These are phyloP conservation scores for Sclerodermus sp. DNA, from an alignment of 2,888 invertebrate species.

Conservation along the genomic window DNA sequence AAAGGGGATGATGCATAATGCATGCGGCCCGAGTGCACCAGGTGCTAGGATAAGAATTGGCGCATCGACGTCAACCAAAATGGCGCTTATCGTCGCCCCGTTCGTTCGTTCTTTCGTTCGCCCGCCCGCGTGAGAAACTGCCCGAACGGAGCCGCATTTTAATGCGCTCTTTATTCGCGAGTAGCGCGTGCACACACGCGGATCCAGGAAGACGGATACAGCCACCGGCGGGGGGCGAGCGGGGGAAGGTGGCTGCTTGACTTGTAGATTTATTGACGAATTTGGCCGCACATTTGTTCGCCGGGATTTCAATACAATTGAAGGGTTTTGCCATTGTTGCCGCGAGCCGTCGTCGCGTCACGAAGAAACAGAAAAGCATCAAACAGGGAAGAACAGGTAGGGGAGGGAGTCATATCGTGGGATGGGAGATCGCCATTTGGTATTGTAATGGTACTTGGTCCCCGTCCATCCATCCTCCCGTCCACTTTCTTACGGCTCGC, in stretches of 20 bases:
- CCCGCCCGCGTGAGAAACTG: conserved; percentile 23
- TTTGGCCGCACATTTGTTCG: conserved; percentile 49
- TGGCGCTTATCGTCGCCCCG: conserved; percentile 26
- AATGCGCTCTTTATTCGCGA: conserved; percentile 26
- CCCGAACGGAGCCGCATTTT: conserved; percentile 23
- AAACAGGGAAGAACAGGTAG: conserved; percentile 8
- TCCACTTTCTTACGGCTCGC: neutral
- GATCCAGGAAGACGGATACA: too few species aligned
- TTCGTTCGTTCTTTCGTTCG: conserved; percentile 16
- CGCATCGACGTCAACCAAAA: conserved; percentile 35
- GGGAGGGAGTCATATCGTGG: conserved; percentile 4
- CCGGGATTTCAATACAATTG: conserved; percentile 50
- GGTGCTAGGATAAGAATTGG: conserved; percentile 37
- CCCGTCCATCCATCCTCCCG: conserved; percentile 19
- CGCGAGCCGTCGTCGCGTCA: conserved; percentile 24
- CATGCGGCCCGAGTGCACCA: conserved; percentile 29
- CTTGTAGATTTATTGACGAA: conserved; percentile 53
- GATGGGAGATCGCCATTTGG: conserved; percentile 34
- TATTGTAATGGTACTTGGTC: conserved; percentile 41
- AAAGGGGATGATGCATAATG: conserved; percentile 22
- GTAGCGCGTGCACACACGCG: conserved; percentile 10
- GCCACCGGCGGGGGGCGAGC: conserved; percentile 1
- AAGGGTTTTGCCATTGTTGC: conserved; percentile 46
- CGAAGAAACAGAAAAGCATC: conserved; percentile 3
- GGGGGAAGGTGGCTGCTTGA: conserved; percentile 31